Base-by-base conservation (phyloP, 2,113 vertebrate genomes). In the Syrrhaptes paradoxus region DNA sequence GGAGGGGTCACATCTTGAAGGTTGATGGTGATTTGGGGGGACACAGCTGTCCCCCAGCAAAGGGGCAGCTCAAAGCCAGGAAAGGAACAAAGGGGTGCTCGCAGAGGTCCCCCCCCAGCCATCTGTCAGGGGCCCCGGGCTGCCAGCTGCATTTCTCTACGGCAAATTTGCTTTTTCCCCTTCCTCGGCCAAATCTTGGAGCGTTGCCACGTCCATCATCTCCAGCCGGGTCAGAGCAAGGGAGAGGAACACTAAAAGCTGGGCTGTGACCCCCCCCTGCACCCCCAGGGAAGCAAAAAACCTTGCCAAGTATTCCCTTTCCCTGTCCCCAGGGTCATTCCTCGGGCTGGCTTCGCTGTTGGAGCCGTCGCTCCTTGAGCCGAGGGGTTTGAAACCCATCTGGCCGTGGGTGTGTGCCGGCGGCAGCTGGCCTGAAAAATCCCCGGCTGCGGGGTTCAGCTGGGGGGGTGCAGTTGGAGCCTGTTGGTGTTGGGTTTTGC, bases 41-140 rank as follows among this genome's bases (percentile, higher is more conserved):
- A 18, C 1, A 51, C 25, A 41, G 41, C 41, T 41, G 41, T 41
- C 13, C 41, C 41, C 41, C 41, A 41, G 41, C 13, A 41, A 13
- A 41, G 41, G 41, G 41, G 41, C 41, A 41, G 41, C 41, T 41
- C 41, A 41, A 41, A 41, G 41, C 41, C 41, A 6, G 13, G 41
- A 41, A 41, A 41, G 41, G 41, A 41, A 13, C 41, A 41, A 41
- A 41, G 41, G 41, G 41, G 41, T 41, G 41, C 41, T 41, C 41
- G 41, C 12, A 41, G 41, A 41, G 41, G 41, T 41, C 41, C 41
- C 41, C 41, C 38, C 41, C 12, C 41, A 41, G 17, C 29, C 10
- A 1, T 11, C 5, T 1, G 24, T 61, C 25, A 9, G 2, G 4
- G 29, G 17, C 45, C 21, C 31, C 0, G 0, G 4, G 38, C 13